phyloP scores from a whole-genome alignment of 2,113 vertebrate genomes.

The Myiozetetes cayanensis region DNA sequence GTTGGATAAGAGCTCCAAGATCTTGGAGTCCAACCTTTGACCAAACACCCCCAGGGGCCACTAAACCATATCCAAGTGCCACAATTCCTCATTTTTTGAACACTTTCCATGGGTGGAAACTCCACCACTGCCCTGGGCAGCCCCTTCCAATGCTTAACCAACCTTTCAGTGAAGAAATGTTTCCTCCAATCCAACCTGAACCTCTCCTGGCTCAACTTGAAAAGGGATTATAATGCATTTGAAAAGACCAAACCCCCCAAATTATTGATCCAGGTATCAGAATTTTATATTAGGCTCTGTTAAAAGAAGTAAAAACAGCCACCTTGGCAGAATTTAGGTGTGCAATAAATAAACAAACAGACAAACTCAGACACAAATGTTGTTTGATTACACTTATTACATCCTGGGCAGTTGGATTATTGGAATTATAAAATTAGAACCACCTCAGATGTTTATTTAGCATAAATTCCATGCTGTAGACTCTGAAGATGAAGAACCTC shows the following conservation, averaged over 20 bases:
- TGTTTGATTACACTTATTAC: background rate
- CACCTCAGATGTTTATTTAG: background rate
- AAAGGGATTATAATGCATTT: background rate
- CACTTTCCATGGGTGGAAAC: background rate
- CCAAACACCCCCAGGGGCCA: background rate
- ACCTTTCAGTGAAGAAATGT: background rate
- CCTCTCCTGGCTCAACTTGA: accelerated
- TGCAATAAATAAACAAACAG: background rate
- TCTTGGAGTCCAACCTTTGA: background rate
- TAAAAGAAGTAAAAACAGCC: background rate
- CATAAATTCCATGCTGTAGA: background rate
- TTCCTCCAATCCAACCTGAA: background rate
- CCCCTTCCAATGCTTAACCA: background rate
- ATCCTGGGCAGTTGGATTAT: background rate
- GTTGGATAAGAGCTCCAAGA: background rate
- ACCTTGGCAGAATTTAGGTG: background rate
- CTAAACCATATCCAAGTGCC: background rate
- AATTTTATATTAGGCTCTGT: background rate
- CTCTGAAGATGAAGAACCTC: background rate
- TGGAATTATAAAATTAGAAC: background rate
- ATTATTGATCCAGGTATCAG: background rate
- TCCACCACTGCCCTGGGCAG: background rate
- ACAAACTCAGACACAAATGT: background rate
- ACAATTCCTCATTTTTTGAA: background rate
- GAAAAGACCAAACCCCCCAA: accelerated